phyloP scores from a whole-genome alignment of 2,797 vertebrate species.

The Crenichthys baileyi region DNA sequence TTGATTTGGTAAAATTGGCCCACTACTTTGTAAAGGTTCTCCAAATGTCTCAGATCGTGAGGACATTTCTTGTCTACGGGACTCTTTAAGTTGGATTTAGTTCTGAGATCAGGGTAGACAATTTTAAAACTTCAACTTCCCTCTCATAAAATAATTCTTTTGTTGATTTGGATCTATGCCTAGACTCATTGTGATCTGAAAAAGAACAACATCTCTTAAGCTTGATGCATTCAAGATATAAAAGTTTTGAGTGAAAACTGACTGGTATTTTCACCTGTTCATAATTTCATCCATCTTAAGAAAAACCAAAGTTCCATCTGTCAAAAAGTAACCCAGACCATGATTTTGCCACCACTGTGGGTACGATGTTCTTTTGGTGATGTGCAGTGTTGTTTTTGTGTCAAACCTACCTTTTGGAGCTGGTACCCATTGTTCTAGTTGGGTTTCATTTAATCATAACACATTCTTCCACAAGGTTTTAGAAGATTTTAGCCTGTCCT shows the following conservation, averaged over 20 bases:
- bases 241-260: not conserved
- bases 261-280: not conserved
- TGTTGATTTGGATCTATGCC: not conserved
- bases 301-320: not conserved
- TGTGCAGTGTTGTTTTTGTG: not conserved
- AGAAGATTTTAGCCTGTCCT: not conserved
- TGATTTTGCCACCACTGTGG: not conserved
- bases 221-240: not conserved
- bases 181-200: not conserved
- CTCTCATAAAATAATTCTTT: not conserved
- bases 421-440: not conserved
- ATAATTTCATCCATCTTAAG: not conserved
- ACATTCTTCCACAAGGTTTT: not conserved
- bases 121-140: not conserved
- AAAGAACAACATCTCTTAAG: not conserved
- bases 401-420: too few species aligned
- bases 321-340: not conserved
- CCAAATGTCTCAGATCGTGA: not conserved
- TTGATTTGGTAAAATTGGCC: not conserved
- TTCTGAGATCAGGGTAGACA: not conserved
- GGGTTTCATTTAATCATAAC: not conserved
- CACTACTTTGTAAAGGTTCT: not conserved
- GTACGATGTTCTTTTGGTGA: not conserved
- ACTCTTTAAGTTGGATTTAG: not conserved
- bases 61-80: not conserved